Evolutionary conservation across 2,888 invertebrate genomes (phyloP).

Genomic region (Cordilura impudica): DNA sequence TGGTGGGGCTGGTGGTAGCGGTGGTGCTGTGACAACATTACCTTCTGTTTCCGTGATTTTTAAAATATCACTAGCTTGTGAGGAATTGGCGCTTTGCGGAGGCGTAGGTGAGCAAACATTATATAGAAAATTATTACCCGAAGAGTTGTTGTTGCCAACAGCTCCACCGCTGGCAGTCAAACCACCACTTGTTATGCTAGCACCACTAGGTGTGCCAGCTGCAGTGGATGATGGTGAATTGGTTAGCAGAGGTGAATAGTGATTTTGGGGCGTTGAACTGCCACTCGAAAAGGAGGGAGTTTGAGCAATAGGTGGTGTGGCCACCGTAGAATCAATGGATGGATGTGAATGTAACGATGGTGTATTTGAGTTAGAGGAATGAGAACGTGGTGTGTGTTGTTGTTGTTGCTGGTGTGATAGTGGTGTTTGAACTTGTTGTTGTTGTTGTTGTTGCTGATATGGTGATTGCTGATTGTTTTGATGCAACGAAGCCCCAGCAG

Average conservation of each 20-base stretch:
- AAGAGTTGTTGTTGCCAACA: slow-evolving; percentile 32
- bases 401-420: slow-evolving; percentile 49
- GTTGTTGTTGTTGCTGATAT: slow-evolving; percentile 63
- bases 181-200: slow-evolving; percentile 69
- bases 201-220: slow-evolving; percentile 74
- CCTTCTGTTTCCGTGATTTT: slow-evolving; percentile 76
- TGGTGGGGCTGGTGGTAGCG: slow-evolving; percentile 23
- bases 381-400: slow-evolving; percentile 69
- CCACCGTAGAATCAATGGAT: slow-evolving; percentile 74
- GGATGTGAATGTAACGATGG: slow-evolving; percentile 75
- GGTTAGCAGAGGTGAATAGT: slow-evolving; percentile 77
- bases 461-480: slow-evolving; percentile 63
- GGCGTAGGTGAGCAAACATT: slow-evolving; percentile 74
- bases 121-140: slow-evolving; percentile 70
- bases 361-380: slow-evolving; percentile 73
- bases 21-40: slow-evolving; percentile 6
- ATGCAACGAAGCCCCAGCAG: slow-evolving; percentile 64
- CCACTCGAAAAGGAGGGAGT: slow-evolving; percentile 76
- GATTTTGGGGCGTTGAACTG: slow-evolving; percentile 77
- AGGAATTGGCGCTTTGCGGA: slow-evolving; percentile 65
- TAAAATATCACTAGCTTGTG: slow-evolving; percentile 69
- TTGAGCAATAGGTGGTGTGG: slow-evolving; percentile 71
- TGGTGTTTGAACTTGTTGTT: slow-evolving; percentile 64
- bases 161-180: slow-evolving; percentile 68
- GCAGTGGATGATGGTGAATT: slow-evolving; percentile 76